These are phyloP conservation scores for Gallinago paraguaiae DNA, from an alignment of 2,113 vertebrate species.

Conservation along the genomic window DNA sequence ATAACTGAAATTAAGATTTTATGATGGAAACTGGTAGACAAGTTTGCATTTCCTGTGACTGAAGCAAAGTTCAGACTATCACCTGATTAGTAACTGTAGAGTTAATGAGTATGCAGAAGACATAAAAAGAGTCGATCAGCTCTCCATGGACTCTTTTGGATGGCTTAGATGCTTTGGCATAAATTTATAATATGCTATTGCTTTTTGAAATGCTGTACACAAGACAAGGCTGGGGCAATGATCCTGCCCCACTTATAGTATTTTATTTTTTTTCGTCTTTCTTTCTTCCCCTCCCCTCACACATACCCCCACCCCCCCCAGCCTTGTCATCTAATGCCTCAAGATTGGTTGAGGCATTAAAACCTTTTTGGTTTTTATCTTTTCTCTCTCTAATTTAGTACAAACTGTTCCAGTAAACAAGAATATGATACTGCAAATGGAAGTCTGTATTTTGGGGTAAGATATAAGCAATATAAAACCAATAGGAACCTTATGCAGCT, in stretches of 20 bases:
- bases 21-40: not conserved
- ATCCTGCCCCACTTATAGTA: not conserved
- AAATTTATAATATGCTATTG: not conserved
- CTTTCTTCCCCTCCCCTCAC: fast-evolving
- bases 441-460: not conserved
- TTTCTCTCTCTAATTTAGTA: not conserved
- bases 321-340: not conserved
- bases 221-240: not conserved
- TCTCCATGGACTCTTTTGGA: not conserved
- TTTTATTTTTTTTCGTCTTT: not conserved
- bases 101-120: not conserved
- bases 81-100: not conserved
- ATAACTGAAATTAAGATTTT: not conserved
- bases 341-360: no score
- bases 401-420: not conserved
- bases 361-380: not conserved
- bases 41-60: not conserved
- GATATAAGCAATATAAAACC: not conserved
- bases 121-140: not conserved
- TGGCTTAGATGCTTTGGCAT: not conserved
- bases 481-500: not conserved
- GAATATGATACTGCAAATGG: not conserved
- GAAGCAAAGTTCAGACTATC: not conserved
- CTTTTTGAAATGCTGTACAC: conserved; percentile 5
- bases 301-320: no score